Percentiles rank a stretch among this genome's conserved stretches.
phyloP scores from a whole-genome alignment of 2,888 invertebrate genomes.

The Agonopterix arenella region DNA sequence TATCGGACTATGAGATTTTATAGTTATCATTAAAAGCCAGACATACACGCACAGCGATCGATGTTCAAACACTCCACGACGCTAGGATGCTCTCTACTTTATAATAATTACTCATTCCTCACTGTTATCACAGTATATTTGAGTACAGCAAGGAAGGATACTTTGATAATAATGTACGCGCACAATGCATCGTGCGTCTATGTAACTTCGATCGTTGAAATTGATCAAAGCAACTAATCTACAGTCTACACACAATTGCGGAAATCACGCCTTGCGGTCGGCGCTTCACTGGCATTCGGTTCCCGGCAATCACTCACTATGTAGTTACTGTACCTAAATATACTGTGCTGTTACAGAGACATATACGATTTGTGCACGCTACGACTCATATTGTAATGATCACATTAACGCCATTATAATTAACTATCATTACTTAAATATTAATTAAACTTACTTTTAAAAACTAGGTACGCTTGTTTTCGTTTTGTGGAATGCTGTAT shows the following conservation, averaged over 20 bases:
- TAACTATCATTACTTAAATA: slow-evolving; percentile 48
- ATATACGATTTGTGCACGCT: slow-evolving; percentile 69
- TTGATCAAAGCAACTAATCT: too few species aligned
- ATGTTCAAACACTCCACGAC: slow-evolving; percentile 60
- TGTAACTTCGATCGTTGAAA: too few species aligned
- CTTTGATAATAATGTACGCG: too few species aligned
- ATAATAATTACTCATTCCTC: slow-evolving; percentile 48
- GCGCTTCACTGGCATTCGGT: too few species aligned
- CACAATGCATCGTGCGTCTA: too few species aligned
- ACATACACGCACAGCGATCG: slow-evolving; percentile 64
- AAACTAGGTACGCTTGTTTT: slow-evolving; percentile 61
- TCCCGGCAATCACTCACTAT: too few species aligned
- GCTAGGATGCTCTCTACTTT: slow-evolving; percentile 60
- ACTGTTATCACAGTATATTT: slow-evolving; percentile 14
- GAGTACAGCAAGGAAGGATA: too few species aligned
- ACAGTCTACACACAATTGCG: too few species aligned
- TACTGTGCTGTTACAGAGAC: slow-evolving; percentile 30
- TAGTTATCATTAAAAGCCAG: slow-evolving; percentile 60
- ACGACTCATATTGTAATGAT: slow-evolving; percentile 65
- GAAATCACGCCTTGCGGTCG: too few species aligned
- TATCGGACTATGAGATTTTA: slow-evolving; percentile 58
- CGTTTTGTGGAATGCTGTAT: slow-evolving; percentile 70
- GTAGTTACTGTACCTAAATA: too few species aligned
- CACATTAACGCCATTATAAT: slow-evolving; percentile 70
- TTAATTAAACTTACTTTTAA: slow-evolving; percentile 44